Evolutionary conservation across 2,113 vertebrate species (phyloP), one percentile per base, ranked within the genome.

Genomic region (Xyliphius kryptos): DNA sequence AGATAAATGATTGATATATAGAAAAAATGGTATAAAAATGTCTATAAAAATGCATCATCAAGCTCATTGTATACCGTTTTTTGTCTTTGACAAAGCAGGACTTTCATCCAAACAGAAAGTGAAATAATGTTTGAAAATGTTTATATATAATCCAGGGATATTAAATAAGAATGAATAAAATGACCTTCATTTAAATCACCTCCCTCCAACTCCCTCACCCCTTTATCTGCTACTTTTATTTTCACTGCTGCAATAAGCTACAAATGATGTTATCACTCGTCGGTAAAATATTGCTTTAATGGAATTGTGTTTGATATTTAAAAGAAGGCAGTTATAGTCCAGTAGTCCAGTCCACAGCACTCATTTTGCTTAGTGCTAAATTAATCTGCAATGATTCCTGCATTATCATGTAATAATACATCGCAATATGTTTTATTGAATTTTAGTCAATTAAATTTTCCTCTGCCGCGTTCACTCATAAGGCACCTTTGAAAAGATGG

Each of bases 261-360:
- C 78, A 82, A 85, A 80, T 75, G 77, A 85, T 74, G 73, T 90
- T 89, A 85, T 86, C 83, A 89, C 87, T 87, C 80, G 82, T 74
- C 88, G 88, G 85, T 89, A 88, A 89, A 82, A 90, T 89, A 89
- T 84, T 84, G 87, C 87, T 83, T 87, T 90, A 87, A 87, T 89
- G 89, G 89, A 89, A 92, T 89, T 82, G 84, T 84, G 82, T 84
- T 88, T 87, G 89, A 91, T 88, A 91, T 90, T 86, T 89, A 85
- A 86, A 88, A 87, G 87, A 82, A 83, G 82, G 78, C 85, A 77
- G 76, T 87, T 88, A 86, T 88, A 83, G 82, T 83, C 81, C 81
- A 84, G 80, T 67, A 83, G 87, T 87, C 66, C 60, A 84, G 85
- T 84, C 83, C 86, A 83, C 81, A 87, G 56, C 59, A 20, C 56